Base-by-base conservation (phyloP, 1,140 invertebrate species). In the Drosophila kikkawai region DNA sequence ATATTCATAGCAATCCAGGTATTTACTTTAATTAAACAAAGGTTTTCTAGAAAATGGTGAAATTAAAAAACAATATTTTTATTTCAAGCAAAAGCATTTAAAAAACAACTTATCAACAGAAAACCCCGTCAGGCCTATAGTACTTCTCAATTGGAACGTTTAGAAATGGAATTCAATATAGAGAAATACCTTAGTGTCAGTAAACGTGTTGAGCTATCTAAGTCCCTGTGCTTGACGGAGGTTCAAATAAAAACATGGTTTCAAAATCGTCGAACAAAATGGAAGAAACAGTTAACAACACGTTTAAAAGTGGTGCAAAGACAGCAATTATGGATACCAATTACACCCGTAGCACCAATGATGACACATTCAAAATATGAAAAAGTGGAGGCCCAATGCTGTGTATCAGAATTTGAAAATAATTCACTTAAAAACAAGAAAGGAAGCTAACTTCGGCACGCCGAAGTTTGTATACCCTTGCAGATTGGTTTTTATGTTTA, bases 201-300 rank as follows among this genome's bases (percentile, higher is more conserved):
- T 71, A 99, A 99, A 93, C 94, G 98, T 50, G 96, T 98, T 96
- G 97, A 99, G 82, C 93, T 99, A 1, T 98, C 98, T 0, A 97
- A 98, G 92, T 95, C 95, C 0, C 91, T 99, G 8, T 96, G 95
- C 64, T 93, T 99, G 12, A 99, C 98, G 1, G 98, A 99, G 94
- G 98, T 98, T 4, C 98, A 99, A 94, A 98, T 99, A 61, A 99
- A 99, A 93, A 99, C 98, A 0, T 99, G 98, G 98, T 99, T 98
- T 91, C 98, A 99, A 93, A 99, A 99, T 93, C 94, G 98, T 55
- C 94, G 98, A 68, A 99, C 98, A 1, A 99, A 99, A 90, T 99
- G 98, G 98, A 99, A 99, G 93, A 99, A 99, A 86, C 98, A 99
- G 82, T 92, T 98, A 75, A 98, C 97, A 1, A 97, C 97, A 0